A percentile compares a stretch with the other conserved stretches of the same genome.
phyloP scores from a whole-genome alignment of 2,113 vertebrate species.

The Neofelis nebulosa region DNA sequence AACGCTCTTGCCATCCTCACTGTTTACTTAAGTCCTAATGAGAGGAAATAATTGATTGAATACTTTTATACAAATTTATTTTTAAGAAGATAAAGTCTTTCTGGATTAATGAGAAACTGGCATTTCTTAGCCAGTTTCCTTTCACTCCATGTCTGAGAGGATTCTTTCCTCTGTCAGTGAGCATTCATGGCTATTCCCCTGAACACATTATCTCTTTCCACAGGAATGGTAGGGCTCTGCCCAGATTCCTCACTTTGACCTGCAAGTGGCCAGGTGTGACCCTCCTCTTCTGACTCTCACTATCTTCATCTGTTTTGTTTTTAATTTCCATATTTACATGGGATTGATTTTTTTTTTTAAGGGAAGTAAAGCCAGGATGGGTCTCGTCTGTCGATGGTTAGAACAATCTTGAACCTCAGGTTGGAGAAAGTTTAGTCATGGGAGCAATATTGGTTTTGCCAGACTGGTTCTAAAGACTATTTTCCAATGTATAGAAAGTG shows the following conservation, averaged over 20 bases:
- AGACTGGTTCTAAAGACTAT: background rate
- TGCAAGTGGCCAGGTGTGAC: background rate
- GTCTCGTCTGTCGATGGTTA: background rate
- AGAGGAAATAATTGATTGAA: background rate
- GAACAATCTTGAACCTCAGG: background rate
- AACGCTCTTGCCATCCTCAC: background rate
- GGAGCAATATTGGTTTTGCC: background rate
- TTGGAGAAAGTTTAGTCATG: background rate
- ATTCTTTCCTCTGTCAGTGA: accelerated
- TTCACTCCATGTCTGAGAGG: background rate
- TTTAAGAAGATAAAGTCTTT: background rate
- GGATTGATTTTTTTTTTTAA: background rate
- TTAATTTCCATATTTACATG: background rate
- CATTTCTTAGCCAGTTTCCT: background rate
- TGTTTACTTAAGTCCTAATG: background rate
- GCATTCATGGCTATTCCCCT: accelerated
- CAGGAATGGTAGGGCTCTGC: background rate
- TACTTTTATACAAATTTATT: background rate
- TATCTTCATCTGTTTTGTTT: background rate
- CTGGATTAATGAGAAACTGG: background rate
- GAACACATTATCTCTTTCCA: background rate
- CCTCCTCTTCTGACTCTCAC: background rate
- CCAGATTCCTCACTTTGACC: background rate
- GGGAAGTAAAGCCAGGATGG: background rate
- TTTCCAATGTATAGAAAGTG: background rate